phyloP scores from a whole-genome alignment of 2,797 vertebrate species.

The Vespertilio murinus region DNA sequence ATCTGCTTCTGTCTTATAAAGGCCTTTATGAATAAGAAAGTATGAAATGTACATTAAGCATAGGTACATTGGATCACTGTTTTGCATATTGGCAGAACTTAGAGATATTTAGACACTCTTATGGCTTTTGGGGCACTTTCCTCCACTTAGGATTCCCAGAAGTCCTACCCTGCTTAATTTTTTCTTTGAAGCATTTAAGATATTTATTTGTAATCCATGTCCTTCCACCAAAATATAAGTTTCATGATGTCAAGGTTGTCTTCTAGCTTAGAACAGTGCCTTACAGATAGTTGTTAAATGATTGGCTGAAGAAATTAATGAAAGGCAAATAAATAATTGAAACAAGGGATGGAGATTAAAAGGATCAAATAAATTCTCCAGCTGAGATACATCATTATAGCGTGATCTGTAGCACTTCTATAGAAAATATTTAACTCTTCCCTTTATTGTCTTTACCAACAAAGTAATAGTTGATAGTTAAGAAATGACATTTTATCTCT shows the following conservation, averaged over 20 bases:
- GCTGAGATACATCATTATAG: not conserved
- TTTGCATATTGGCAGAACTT: not conserved
- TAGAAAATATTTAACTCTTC: not conserved
- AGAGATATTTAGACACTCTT: not conserved
- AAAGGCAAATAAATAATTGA: not conserved
- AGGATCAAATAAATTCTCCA: not conserved
- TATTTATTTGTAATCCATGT: not conserved
- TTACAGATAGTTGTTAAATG: not conserved
- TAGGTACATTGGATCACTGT: not conserved
- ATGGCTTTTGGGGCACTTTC: not conserved
- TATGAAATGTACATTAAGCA: not conserved
- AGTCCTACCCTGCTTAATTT: not conserved
- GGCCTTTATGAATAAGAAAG: not conserved
- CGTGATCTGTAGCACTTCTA: too few relatives aligned
- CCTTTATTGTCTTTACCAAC: not conserved
- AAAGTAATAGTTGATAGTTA: not conserved
- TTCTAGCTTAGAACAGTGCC: not conserved
- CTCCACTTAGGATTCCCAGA: not conserved
- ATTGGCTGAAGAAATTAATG: not conserved
- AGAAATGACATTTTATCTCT: not conserved
- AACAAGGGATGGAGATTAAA: not conserved
- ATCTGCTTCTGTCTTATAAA: not conserved
- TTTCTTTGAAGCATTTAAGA: not conserved
- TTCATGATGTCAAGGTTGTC: not conserved
- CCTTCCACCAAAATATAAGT: not conserved